These are phyloP conservation scores for Leucania comma DNA, from an alignment of 2,888 invertebrate species.

Conservation along the genomic window DNA sequence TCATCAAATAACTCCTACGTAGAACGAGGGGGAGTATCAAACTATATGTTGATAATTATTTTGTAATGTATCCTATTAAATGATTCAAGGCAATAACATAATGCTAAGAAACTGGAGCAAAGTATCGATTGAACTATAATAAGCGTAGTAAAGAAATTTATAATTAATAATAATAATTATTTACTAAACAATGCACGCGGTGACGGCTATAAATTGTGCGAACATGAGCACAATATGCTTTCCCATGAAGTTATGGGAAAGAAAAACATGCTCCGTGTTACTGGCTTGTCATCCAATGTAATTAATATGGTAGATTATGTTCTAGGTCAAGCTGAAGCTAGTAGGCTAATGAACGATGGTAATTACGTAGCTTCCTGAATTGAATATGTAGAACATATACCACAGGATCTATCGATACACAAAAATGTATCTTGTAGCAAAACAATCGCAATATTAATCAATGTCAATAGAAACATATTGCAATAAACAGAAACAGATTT, in stretches of 20 bases:
- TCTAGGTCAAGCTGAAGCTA: slow-evolving; percentile 28
- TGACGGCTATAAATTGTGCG: slow-evolving; percentile 55
- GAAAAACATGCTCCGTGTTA: slow-evolving; percentile 39
- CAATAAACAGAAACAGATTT: too few relatives aligned
- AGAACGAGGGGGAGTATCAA: too few relatives aligned
- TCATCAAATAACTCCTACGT: too few relatives aligned
- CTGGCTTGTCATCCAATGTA: slow-evolving; percentile 35
- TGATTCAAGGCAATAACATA: neutral
- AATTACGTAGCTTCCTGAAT: neutral
- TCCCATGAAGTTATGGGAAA: slow-evolving; percentile 51
- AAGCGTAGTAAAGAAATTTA: slow-evolving; percentile 22
- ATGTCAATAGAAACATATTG: too few relatives aligned
- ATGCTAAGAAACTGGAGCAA: slow-evolving; percentile 17
- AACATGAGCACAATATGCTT: slow-evolving; percentile 49
- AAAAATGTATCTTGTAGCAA: neutral
- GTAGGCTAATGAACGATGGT: slow-evolving; percentile 1
- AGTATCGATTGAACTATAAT: slow-evolving; percentile 16
- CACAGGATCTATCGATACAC: rapidly evolving
- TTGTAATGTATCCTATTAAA: neutral
- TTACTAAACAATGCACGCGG: slow-evolving; percentile 36
- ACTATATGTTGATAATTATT: neutral
- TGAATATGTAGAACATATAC: neutral
- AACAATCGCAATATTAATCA: neutral
- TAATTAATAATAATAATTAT: slow-evolving; percentile 40
- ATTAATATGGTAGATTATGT: slow-evolving; percentile 36